These are phyloP conservation scores for Petrocephalus zakoni DNA, from an alignment of 2,113 vertebrate genomes.

Conservation along the genomic window DNA sequence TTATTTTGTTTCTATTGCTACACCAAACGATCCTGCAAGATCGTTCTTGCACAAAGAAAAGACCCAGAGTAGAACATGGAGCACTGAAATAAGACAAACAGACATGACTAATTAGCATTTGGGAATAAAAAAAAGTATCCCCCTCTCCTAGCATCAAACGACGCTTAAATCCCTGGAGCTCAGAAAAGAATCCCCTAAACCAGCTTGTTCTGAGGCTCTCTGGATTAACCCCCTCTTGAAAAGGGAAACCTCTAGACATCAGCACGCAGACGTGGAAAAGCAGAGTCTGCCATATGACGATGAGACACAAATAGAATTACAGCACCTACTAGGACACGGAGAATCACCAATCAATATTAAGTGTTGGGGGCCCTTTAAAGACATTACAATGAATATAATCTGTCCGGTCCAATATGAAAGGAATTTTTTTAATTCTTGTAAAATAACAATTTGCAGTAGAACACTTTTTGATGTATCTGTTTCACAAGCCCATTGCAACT, in stretches of 20 bases:
- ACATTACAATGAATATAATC: not conserved
- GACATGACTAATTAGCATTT: not conserved
- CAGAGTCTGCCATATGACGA: not conserved
- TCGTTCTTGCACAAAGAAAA: constrained; percentile 1
- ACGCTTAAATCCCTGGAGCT: not conserved
- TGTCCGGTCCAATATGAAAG: not conserved
- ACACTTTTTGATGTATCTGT: not conserved
- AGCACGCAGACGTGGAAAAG: not conserved
- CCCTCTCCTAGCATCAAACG: constrained; percentile 1
- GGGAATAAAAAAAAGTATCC: not conserved
- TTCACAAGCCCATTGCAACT: not conserved
- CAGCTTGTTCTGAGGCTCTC: not conserved
- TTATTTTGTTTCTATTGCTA: not conserved
- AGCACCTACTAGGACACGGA: not conserved
- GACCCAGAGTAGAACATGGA: not conserved
- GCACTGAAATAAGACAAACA: not conserved
- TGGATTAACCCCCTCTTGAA: constrained; percentile 10
- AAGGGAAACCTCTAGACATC: not conserved
- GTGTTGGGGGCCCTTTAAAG: not conserved
- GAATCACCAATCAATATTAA: constrained; percentile 2
- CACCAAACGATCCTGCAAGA: not conserved
- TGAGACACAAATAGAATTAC: not conserved
- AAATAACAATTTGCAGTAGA: not conserved
- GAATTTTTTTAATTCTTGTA: not conserved
- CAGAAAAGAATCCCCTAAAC: constrained; percentile 2